Base-by-base conservation (phyloP, 2,797 vertebrate species). In the Artibeus lituratus region DNA sequence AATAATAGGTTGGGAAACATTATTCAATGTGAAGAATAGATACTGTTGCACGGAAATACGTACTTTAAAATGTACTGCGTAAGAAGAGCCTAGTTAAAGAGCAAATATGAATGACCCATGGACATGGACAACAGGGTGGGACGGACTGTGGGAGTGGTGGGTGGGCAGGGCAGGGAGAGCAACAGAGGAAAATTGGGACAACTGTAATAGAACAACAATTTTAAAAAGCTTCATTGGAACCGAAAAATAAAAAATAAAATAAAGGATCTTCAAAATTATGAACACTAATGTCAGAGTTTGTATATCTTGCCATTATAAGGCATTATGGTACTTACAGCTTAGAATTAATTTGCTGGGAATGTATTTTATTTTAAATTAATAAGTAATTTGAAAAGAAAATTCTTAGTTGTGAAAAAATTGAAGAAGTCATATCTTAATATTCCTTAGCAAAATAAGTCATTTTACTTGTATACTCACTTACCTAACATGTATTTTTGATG, bases 11-110 rank as follows among this genome's bases (percentile, higher is more conserved):
- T 97, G 90, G n/a, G 96, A 98, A 97, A 97, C 96, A 94, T 95
- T 96, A 55, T 96, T 98, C 91, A 97, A 96, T 97, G 89, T 95
- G 87, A 97, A 98, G 96, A 98, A 97, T 95, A 94, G 90, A 69
- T 94, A 92, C 87, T 93, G 57, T 35, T 96, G 65, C 70, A 49
- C 88, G 92, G 82, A 96, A 94, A 95, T 90, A 44, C 8, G 44
- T 44, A 85, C 96, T 97, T 94, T 65, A 37, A 59, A 94, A 72
- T 80, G 73, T 51, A 72, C 4, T 76, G 24, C 44, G 19, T 83
- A 93, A 29, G 57, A 29, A 29, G 26, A 26, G 26, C 26, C 57
- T 59, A 12, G 24, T 29, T 59, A 59, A 57, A 59, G 57, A 59
- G 14, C 57, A 59, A 59, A 10, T 59, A 10, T 57, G 24, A 59